Percentiles rank a stretch among this genome's conserved stretches.
phyloP scores from a whole-genome alignment of 2,888 invertebrate genomes.

The Carterocephalus palaemon region DNA sequence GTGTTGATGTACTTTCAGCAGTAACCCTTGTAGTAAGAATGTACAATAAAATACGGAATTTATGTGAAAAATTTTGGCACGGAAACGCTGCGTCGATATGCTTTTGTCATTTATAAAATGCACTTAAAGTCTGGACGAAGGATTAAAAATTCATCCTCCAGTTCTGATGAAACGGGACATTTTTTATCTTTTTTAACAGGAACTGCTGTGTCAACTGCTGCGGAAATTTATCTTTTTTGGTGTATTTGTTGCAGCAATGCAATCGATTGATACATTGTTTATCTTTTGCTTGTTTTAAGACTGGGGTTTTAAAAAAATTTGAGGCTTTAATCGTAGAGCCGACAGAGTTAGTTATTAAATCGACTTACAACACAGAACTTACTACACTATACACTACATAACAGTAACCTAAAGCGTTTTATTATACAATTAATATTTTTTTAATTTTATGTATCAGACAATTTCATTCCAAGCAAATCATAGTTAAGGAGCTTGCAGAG shows the following conservation, averaged over 20 bases:
- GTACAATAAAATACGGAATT: slow-evolving; percentile 9
- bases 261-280: too few species aligned
- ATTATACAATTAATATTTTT: too few species aligned
- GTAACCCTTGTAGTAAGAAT: slow-evolving; percentile 6
- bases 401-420: too few species aligned
- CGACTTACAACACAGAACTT: too few species aligned
- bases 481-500: slow-evolving; percentile 10
- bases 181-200: slow-evolving; percentile 19
- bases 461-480: slow-evolving; percentile 2
- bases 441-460: too few species aligned
- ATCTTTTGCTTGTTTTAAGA: too few species aligned
- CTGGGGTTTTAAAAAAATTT: too few species aligned
- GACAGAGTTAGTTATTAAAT: too few species aligned
- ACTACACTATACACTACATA: too few species aligned
- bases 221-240: slow-evolving; percentile 1
- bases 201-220: slow-evolving; percentile 9
- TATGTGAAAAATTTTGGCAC: slow-evolving; percentile 9
- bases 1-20: slow-evolving; percentile 41
- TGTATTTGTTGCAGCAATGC: not conserved
- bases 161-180: slow-evolving; percentile 11
- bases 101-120: slow-evolving; percentile 23
- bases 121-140: slow-evolving; percentile 17
- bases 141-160: slow-evolving; percentile 19
- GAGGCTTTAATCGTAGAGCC: too few species aligned
- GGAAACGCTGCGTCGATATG: slow-evolving; percentile 17